Evolutionary conservation across 1,140 invertebrate genomes (phyloP), one percentile per base, ranked within the genome.

Genomic region (Lasaia peninsularis): DNA sequence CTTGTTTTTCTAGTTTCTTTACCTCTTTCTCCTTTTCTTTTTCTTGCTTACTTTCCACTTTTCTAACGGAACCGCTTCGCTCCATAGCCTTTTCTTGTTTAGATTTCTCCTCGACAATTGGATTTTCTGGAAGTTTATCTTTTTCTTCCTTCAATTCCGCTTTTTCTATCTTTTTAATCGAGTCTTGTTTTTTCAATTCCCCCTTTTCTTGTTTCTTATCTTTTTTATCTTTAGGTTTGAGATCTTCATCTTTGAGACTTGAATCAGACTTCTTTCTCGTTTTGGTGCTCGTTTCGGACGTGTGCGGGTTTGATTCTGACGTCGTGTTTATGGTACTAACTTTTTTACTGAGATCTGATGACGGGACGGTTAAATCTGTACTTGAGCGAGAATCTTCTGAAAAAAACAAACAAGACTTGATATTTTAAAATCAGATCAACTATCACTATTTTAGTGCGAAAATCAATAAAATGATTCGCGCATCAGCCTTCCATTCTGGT

Each of bases 131-230:
- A 1, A 49, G n/a, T 55, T 76, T 78, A 11, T 77, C 73, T n/a
- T 78, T 44, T 44, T 44, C 67, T 63, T 63, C 52, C 52, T 68
- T 78, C 7, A 51, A 20, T 44, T 79, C 71, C 9, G 59, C 28
- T 32, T 77, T 78, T 12, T 84, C 78, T 9, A 66, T 70, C 54
- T 75, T 85, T 62, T 78, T 78, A 7, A 80, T 56, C 0, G 80
- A 85, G 10, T 85, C 85, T 57, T 88, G 85, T 48, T 83, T 85
- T 56, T 86, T 88, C 24, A 88, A 50, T 52, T 86, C 81, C 1
- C 76, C 65, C 34, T 84, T 86, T 9, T 82, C 75, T 49, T 67
- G 64, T 51, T 79, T 79, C 2, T 65, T 53, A 54, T 61, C 62
- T 35, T 73, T 75, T 56, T 76, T 79, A 0, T 81, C 78, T 63